Percentiles rank a stretch among this genome's conserved stretches.
phyloP scores from a whole-genome alignment of 2,113 vertebrate genomes.

The Phrynocephalus versicolor region DNA sequence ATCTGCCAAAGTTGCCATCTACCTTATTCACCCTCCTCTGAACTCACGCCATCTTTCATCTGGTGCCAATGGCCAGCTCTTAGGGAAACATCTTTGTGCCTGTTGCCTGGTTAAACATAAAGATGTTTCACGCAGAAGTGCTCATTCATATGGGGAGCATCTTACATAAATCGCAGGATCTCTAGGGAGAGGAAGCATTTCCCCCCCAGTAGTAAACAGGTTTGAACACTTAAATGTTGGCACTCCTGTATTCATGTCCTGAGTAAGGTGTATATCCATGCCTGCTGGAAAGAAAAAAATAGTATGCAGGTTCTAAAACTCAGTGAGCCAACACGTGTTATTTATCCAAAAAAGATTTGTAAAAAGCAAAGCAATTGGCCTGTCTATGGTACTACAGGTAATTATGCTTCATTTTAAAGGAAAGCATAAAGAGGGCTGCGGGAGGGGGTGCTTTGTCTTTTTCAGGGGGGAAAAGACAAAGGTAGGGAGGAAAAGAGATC shows the following conservation, averaged over 20 bases:
- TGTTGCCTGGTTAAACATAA: background rate
- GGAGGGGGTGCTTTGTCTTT: background rate
- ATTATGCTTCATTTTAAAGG: background rate
- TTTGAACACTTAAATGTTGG: background rate
- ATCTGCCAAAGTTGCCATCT: too few relatives aligned
- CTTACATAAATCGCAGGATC: background rate
- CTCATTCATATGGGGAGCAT: too few relatives aligned
- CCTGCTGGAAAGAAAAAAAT: background rate
- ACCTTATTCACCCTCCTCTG: too few relatives aligned
- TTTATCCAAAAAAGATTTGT: background rate
- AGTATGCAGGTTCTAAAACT: background rate
- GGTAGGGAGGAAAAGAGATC: background rate
- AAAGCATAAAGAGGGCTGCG: too few relatives aligned
- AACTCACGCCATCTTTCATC: too few relatives aligned
- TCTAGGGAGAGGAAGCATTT: background rate
- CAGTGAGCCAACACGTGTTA: background rate
- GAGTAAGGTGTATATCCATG: background rate
- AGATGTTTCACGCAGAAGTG: background rate
- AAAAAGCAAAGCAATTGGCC: background rate
- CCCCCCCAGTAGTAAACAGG: background rate
- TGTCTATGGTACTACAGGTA: background rate
- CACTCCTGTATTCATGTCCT: background rate
- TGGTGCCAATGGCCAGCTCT: too few relatives aligned
- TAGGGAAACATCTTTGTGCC: background rate
- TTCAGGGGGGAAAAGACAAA: background rate